phyloP scores from a whole-genome alignment of 2,797 vertebrate species.

The Pagetopsis macropterus region DNA sequence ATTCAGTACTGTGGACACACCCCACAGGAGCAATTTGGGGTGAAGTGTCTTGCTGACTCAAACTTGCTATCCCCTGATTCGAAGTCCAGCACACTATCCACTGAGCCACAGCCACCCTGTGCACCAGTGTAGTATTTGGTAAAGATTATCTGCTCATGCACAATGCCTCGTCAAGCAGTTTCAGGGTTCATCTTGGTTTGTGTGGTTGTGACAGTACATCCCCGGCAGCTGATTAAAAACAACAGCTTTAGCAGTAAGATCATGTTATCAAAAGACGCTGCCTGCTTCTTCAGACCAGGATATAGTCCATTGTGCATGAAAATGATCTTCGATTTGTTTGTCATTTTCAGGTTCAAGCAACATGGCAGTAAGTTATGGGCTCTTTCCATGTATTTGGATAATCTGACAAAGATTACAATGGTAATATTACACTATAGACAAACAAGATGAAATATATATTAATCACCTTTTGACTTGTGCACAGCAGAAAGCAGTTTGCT shows the following conservation, averaged over 20 bases:
- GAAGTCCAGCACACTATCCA: too few species aligned
- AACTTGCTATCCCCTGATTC: too few species aligned
- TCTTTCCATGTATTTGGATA: too few species aligned
- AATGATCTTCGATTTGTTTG: background rate
- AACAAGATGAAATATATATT: background rate
- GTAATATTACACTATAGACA: background rate
- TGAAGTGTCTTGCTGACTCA: too few species aligned
- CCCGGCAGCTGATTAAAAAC: background rate
- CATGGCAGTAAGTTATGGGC: background rate
- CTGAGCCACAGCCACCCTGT: too few species aligned
- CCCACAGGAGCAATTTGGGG: too few species aligned
- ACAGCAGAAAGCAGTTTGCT: background rate
- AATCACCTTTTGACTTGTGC: background rate
- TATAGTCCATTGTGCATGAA: background rate
- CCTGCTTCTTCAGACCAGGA: background rate
- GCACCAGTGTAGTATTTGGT: background rate
- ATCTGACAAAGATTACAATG: background rate
- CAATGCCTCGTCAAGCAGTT: background rate
- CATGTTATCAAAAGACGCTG: background rate
- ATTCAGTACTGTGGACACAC: too few species aligned
- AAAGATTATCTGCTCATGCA: background rate
- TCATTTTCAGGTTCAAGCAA: background rate
- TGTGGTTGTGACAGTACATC: background rate
- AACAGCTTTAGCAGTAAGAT: background rate
- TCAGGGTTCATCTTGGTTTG: slow-evolving; percentile 14